These are phyloP conservation scores for Buphagus erythrorhynchus DNA, from an alignment of 2,797 vertebrate genomes.

Conservation along the genomic window DNA sequence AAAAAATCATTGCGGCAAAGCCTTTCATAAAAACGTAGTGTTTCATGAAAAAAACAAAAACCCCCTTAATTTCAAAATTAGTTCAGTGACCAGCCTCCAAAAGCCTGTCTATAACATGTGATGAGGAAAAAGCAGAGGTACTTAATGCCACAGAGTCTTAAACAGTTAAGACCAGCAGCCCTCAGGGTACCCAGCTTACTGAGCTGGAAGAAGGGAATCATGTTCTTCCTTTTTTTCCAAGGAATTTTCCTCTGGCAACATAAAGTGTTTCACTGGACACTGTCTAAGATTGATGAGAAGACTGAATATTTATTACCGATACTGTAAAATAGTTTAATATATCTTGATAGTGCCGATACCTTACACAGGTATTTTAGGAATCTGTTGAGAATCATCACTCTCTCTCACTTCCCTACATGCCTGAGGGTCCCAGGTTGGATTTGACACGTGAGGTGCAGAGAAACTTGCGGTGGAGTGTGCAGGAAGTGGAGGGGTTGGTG, in stretches of 20 bases:
- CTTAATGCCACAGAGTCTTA: neutral
- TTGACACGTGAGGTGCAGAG: neutral
- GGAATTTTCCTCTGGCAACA: slow-evolving; percentile 62
- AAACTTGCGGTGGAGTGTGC: neutral
- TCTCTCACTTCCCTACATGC: neutral
- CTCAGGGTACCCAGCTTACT: neutral
- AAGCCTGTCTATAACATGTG: neutral
- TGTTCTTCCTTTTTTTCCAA: neutral
- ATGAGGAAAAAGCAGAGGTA: neutral
- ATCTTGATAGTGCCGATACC: neutral
- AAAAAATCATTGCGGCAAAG: neutral
- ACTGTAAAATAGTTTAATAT: neutral
- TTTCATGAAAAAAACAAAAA: neutral
- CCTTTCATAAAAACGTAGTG: neutral
- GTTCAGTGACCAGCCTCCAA: neutral
- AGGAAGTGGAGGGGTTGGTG: neutral
- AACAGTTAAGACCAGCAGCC: neutral
- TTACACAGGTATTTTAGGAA: neutral
- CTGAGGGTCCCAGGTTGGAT: neutral
- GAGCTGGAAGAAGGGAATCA: neutral
- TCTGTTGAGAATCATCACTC: rapidly evolving
- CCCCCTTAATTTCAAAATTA: neutral
- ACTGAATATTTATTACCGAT: neutral
- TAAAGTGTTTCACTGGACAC: slow-evolving; percentile 52
- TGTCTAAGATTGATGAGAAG: slow-evolving; percentile 65